Conservation (phyloP, 2,113 vertebrate genomes). For the Amblyopsis rosae region DNA sequence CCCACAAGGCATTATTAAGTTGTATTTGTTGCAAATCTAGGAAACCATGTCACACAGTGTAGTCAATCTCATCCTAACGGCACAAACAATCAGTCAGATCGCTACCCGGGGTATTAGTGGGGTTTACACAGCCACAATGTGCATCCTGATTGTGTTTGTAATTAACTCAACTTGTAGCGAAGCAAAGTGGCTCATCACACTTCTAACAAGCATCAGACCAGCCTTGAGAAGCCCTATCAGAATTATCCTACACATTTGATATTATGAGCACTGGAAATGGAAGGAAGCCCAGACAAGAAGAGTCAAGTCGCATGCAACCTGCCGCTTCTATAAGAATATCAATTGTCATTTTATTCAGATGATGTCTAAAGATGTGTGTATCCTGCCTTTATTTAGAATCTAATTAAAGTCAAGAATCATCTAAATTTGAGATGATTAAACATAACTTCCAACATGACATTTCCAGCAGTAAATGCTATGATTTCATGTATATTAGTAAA, state of each 20-base stretch:
- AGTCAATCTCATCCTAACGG: neutral
- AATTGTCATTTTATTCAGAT: too few species aligned
- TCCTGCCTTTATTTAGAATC: too few species aligned
- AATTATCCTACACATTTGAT: slow-evolving; percentile 40
- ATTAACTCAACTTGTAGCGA: slow-evolving; percentile 67
- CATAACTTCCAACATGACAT: neutral
- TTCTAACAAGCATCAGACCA: slow-evolving; percentile 68
- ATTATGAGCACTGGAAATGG: slow-evolving; percentile 38
- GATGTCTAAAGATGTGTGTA: too few species aligned
- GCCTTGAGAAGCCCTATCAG: slow-evolving; percentile 55
- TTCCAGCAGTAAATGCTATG: neutral
- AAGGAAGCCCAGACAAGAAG: too few species aligned
- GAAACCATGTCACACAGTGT: neutral
- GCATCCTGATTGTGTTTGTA: slow-evolving; percentile 69
- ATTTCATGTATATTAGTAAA: neutral
- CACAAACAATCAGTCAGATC: slow-evolving; percentile 18
- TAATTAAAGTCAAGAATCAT: too few species aligned
- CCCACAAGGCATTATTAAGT: neutral
- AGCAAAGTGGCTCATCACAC: slow-evolving; percentile 68
- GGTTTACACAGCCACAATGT: slow-evolving; percentile 48
- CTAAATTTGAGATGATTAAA: too few species aligned
- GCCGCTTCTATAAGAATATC: too few species aligned
- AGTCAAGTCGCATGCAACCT: too few species aligned
- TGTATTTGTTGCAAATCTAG: slow-evolving; percentile 13
- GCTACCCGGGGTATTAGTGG: slow-evolving; percentile 33